Percentiles rank a stretch among this genome's conserved stretches.
phyloP scores from a whole-genome alignment of 2,888 invertebrate genomes.

The Troides aeacus region DNA sequence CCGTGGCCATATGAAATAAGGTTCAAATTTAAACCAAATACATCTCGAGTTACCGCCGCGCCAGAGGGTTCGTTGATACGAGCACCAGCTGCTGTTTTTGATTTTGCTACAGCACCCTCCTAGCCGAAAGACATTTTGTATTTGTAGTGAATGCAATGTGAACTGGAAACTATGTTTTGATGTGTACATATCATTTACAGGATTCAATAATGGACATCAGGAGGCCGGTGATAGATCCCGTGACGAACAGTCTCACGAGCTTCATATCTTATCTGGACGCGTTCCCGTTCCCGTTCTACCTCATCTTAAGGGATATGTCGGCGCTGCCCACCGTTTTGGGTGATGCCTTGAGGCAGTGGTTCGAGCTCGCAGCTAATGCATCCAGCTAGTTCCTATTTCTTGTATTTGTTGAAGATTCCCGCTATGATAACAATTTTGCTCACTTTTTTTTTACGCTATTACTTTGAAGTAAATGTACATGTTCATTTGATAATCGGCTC shows the following conservation, averaged over 20 bases:
- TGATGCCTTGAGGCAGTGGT: slow-evolving; percentile 99
- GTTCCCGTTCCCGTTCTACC: slow-evolving; percentile 99
- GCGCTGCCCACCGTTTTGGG: slow-evolving; percentile 94
- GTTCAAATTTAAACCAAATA: no score
- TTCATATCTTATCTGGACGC: slow-evolving; percentile 93
- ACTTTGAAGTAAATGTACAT: no score
- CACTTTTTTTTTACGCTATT: no score
- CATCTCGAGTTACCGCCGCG: no score
- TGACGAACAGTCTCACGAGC: slow-evolving; percentile 72
- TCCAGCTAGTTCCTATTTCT: slow-evolving; percentile 41
- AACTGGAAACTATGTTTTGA: neutral
- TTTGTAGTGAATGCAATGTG: neutral
- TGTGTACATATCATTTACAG: slow-evolving; percentile 67
- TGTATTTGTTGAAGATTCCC: neutral
- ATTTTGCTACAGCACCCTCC: neutral
- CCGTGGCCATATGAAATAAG: no score
- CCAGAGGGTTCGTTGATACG: no score
- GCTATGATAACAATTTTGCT: neutral
- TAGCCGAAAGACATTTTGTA: neutral
- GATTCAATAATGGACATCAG: slow-evolving; percentile 94
- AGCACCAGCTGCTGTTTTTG: no score
- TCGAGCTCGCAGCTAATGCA: slow-evolving; percentile 92
- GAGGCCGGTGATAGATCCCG: slow-evolving; percentile 85
- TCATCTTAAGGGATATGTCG: slow-evolving; percentile 93
- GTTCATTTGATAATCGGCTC: no score